phyloP scores from a whole-genome alignment of 1,140 invertebrate genomes.

The Mamestra configurata region DNA sequence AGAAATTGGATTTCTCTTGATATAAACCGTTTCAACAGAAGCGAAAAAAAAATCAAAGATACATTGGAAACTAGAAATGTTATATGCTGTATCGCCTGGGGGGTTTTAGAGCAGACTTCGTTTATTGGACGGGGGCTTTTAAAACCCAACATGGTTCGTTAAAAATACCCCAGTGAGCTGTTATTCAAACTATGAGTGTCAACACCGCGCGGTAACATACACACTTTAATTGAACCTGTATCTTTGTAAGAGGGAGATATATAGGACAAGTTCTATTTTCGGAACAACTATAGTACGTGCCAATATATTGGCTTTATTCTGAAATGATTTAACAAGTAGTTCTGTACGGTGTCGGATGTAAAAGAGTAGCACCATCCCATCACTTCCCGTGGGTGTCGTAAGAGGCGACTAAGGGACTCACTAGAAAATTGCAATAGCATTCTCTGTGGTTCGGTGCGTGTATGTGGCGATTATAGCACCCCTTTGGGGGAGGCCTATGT shows the following conservation, averaged over 20 bases:
- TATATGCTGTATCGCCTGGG: background rate
- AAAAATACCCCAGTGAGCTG: slow-evolving; percentile 3
- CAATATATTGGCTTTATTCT: background rate
- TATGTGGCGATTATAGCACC: no score
- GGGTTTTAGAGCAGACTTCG: background rate
- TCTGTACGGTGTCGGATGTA: no score
- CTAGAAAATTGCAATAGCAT: no score
- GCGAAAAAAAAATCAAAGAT: background rate
- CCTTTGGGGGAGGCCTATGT: no score
- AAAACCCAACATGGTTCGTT: slow-evolving; percentile 1
- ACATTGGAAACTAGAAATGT: background rate
- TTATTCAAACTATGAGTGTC: slow-evolving; percentile 4
- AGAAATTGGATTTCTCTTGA: background rate
- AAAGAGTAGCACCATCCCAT: no score
- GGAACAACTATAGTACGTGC: no score
- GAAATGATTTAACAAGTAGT: no score
- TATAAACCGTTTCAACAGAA: background rate
- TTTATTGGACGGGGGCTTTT: background rate
- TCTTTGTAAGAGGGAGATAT: background rate
- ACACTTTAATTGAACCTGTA: slow-evolving; percentile 2
- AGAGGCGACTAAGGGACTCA: no score
- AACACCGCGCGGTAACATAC: background rate
- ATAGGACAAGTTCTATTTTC: background rate
- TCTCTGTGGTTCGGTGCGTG: no score
- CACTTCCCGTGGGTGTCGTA: no score